A percentile compares a stretch with the other conserved stretches of the same genome.
phyloP scores from a whole-genome alignment of 2,888 invertebrate species.

The Eretmocerus hayati region DNA sequence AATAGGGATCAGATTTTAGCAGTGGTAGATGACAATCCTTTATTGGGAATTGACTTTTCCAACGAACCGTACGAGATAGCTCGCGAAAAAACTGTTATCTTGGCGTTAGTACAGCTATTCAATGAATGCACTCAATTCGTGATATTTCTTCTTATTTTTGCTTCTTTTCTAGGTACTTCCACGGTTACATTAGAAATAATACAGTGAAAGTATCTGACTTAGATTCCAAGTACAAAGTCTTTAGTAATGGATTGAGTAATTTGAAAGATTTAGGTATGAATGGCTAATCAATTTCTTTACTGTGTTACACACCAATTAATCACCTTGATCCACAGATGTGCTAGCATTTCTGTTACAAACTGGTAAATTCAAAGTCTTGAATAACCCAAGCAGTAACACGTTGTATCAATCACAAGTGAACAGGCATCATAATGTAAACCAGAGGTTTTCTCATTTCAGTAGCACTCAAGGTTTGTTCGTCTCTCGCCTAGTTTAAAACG shows the following conservation, averaged over 20 bases:
- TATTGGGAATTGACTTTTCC: conserved; percentile 1
- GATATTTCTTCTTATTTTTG: too few species aligned
- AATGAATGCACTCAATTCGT: too few species aligned
- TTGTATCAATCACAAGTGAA: background rate
- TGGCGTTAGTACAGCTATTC: conserved; percentile 28
- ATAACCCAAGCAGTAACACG: conserved; percentile 1
- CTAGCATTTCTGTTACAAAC: conserved; percentile 28
- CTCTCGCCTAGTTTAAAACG: too few species aligned
- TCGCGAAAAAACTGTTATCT: conserved; percentile 22
- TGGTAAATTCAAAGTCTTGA: conserved; percentile 22
- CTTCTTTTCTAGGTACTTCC: conserved; percentile 22
- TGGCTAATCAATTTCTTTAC: background rate
- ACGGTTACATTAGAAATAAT: conserved; percentile 25
- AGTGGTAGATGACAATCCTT: too few species aligned
- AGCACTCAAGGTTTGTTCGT: too few species aligned
- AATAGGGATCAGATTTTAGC: too few species aligned
- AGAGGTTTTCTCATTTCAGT: too few species aligned
- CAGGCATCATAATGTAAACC: too few species aligned
- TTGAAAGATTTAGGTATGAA: conserved; percentile 12
- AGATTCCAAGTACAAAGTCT: conserved; percentile 11
- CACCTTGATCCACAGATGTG: conserved; percentile 23
- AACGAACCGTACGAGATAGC: conserved; percentile 5
- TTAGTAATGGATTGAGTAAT: background rate
- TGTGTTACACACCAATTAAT: background rate
- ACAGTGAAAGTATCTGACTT: conserved; percentile 20